phyloP scores from a whole-genome alignment of 2,113 vertebrate genomes.

The Ictalurus furcatus region DNA sequence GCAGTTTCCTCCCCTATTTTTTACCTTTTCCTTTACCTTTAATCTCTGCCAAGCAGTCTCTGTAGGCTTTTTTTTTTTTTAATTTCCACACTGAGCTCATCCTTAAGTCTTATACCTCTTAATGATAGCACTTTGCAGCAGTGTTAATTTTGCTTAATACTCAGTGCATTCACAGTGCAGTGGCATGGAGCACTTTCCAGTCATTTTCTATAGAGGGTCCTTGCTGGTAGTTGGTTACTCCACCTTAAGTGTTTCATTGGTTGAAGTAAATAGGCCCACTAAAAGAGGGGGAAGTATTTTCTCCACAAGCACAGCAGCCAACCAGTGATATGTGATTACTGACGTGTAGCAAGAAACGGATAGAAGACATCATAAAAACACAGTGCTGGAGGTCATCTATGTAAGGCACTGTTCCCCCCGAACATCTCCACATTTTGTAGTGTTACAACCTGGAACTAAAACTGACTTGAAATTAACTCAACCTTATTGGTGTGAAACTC shows the following conservation, averaged over 20 bases:
- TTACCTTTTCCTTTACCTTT: not conserved
- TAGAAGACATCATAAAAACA: not conserved
- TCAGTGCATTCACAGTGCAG: not conserved
- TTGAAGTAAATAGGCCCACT: not conserved
- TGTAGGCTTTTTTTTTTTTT: not conserved
- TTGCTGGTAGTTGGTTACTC: not conserved
- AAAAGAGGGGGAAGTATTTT: not conserved
- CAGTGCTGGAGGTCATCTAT: too few species aligned
- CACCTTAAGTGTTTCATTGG: not conserved
- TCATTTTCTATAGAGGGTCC: not conserved
- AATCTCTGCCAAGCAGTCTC: not conserved
- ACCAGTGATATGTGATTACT: not conserved
- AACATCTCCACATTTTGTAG: too few species aligned
- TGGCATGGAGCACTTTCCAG: not conserved
- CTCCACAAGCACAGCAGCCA: not conserved
- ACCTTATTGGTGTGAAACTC: too few species aligned
- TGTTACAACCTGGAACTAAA: too few species aligned
- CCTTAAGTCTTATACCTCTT: not conserved
- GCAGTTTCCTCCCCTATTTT: not conserved
- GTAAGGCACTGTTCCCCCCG: too few species aligned
- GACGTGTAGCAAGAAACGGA: not conserved
- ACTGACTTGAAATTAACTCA: too few species aligned
- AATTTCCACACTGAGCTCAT: not conserved
- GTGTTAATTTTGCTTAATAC: not conserved
- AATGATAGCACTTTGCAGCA: not conserved